Conservation (phyloP, 2,797 vertebrate genomes). For the Thaleichthys pacificus region DNA sequence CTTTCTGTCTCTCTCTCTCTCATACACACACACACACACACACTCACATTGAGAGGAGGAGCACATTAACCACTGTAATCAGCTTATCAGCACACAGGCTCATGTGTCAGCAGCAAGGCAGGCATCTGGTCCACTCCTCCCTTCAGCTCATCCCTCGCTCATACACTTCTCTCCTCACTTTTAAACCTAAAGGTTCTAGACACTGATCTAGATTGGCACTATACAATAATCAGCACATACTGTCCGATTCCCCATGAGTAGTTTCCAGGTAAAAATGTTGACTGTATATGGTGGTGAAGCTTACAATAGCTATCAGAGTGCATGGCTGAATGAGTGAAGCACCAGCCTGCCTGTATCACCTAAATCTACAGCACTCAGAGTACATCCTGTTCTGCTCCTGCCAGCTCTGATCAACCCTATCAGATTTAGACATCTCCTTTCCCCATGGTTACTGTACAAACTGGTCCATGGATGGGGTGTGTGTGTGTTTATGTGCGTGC, state of each 20-base stretch:
- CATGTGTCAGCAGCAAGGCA: neutral
- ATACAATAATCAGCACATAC: too few species aligned
- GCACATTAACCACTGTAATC: conserved; percentile 8
- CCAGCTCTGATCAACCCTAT: too few species aligned
- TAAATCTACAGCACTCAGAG: too few species aligned
- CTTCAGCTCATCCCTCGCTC: neutral
- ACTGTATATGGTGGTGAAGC: too few species aligned
- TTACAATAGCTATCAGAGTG: neutral
- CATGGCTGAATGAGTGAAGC: neutral
- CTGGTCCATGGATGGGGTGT: neutral
- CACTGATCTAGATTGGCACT: neutral
- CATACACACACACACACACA: neutral
- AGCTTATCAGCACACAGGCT: conserved; percentile 5
- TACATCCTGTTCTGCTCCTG: too few species aligned
- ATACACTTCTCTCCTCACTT: neutral
- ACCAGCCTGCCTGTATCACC: too few species aligned
- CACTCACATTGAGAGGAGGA: neutral
- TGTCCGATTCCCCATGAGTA: neutral
- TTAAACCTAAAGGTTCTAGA: too few species aligned
- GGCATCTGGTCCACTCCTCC: conserved; percentile 8
- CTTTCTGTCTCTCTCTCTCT: too few species aligned
- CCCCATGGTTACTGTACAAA: too few species aligned
- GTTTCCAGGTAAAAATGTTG: too few species aligned
- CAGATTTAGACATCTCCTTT: too few species aligned
- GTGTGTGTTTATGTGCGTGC: neutral